Percentiles rank a stretch among this genome's conserved stretches.
Evolutionary conservation across 2,797 vertebrate genomes (phyloP).

Genomic region (Antrozous pallidus): DNA sequence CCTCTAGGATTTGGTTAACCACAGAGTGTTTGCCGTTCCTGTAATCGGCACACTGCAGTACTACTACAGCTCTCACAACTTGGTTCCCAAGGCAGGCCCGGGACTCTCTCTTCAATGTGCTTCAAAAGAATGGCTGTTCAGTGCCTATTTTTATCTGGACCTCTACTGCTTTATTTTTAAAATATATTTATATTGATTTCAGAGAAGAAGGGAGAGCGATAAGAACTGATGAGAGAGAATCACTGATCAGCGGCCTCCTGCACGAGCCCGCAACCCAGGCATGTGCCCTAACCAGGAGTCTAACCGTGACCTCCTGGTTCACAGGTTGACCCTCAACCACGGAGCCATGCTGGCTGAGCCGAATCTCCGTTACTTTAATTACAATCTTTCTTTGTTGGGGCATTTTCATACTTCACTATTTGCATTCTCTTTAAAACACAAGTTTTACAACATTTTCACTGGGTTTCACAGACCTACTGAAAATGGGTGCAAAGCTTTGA

Average conservation of each 20-base stretch:
- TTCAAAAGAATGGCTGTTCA: not conserved
- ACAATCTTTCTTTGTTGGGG: not conserved
- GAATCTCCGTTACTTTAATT: constrained; percentile 3
- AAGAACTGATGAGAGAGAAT: too few species aligned
- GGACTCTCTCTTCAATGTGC: not conserved
- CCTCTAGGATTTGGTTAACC: not conserved
- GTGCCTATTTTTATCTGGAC: not conserved
- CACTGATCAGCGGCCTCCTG: too few species aligned
- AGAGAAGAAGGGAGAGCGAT: too few species aligned
- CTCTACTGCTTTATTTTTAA: not conserved
- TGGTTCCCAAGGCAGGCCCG: not conserved
- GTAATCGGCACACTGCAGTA: not conserved
- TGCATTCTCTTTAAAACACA: not conserved
- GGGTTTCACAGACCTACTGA: not conserved
- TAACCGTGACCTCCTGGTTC: too few species aligned
- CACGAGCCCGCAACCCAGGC: too few species aligned
- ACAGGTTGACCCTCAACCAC: too few species aligned
- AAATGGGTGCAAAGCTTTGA: not conserved
- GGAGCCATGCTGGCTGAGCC: too few species aligned
- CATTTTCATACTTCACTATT: constrained; percentile 8
- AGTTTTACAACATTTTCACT: not conserved
- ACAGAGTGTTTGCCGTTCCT: not conserved
- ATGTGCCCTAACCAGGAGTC: too few species aligned
- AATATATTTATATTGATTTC: too few species aligned
- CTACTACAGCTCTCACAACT: not conserved